Evolutionary conservation across 1,140 invertebrate genomes (phyloP).

Genomic region (Heliconius melpomene): DNA sequence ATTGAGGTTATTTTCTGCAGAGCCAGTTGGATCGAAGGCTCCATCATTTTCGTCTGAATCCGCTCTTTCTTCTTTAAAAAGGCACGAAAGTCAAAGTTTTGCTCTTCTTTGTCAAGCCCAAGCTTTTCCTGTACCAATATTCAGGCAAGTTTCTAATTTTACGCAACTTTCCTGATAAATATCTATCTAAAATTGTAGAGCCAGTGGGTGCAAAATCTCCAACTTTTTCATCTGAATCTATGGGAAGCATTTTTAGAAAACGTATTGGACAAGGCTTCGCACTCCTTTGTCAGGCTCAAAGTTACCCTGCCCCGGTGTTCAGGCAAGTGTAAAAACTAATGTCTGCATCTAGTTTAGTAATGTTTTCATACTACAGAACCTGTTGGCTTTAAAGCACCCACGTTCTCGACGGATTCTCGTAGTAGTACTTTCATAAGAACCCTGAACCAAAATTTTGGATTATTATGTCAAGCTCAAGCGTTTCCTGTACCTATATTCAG

Average conservation of each 20-base stretch:
- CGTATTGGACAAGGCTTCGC: conserved; percentile 79
- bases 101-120: conserved; percentile 87
- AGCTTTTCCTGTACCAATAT: conserved; percentile 85
- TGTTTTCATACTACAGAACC: conserved; percentile 83
- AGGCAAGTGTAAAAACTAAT: conserved; percentile 81
- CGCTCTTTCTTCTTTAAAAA: conserved; percentile 78
- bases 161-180: conserved; percentile 38
- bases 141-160: conserved; percentile 78
- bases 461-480: conserved; percentile 90
- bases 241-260: conserved; percentile 82
- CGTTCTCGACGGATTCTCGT: conserved; percentile 85
- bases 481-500: conserved; percentile 87
- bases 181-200: conserved; percentile 77
- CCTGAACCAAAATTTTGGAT: conserved; percentile 69
- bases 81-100: conserved; percentile 81
- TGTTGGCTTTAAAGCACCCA: conserved; percentile 85
- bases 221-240: conserved; percentile 82
- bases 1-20: conserved; percentile 74
- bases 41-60: conserved; percentile 84
- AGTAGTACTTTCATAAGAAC: conserved; percentile 82
- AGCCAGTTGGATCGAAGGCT: conserved; percentile 85
- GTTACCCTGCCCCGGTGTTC: conserved; percentile 85
- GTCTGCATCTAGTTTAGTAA: conserved; percentile 28
- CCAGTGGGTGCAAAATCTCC: conserved; percentile 86
- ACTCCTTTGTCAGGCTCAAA: conserved; percentile 86